These are phyloP conservation scores for Melozone crissalis DNA, from an alignment of 2,113 vertebrate species.

Conservation along the genomic window DNA sequence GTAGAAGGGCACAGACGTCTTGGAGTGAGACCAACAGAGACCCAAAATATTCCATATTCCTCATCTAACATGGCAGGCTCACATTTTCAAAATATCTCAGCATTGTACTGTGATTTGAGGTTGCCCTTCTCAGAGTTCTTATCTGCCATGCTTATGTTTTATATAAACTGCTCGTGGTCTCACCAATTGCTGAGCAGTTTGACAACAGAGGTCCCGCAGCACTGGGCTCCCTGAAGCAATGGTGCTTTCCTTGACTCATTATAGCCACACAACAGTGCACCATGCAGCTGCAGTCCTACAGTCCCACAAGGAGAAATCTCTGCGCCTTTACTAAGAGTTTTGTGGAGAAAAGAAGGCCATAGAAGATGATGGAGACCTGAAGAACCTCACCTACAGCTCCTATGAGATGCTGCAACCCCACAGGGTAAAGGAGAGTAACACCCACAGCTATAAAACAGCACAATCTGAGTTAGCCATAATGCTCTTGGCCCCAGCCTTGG, in stretches of 20 bases:
- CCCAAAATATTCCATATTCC: neutral
- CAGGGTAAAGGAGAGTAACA: neutral
- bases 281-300: neutral
- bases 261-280: neutral
- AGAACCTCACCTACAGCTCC: neutral
- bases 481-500: rapidly evolving
- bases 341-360: neutral
- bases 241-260: neutral
- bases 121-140: neutral
- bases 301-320: neutral
- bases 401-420: rapidly evolving
- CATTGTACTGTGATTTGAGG: neutral
- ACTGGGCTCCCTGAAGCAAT: neutral
- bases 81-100: neutral
- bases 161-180: neutral
- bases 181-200: neutral
- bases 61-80: neutral
- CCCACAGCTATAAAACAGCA: neutral
- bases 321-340: neutral
- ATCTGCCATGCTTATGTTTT: neutral
- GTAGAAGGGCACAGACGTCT: neutral
- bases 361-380: neutral
- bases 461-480: neutral
- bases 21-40: neutral
- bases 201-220: neutral